phyloP scores from a whole-genome alignment of 2,888 invertebrate genomes.

The Drosophila kanekoi region DNA sequence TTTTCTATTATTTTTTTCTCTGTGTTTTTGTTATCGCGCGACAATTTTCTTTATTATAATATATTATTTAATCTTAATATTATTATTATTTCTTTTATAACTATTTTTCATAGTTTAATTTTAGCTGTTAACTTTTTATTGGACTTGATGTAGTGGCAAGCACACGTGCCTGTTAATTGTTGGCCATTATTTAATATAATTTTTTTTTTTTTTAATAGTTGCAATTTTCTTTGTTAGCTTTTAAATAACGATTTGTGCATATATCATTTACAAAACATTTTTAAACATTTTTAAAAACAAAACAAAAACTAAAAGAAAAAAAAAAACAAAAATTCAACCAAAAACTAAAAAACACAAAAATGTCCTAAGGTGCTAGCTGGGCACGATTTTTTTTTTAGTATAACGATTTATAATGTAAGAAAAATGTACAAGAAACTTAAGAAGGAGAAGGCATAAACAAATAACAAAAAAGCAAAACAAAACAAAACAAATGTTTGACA shows the following conservation, averaged over 20 bases:
- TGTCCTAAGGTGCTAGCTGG: slow-evolving; percentile 47
- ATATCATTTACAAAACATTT: slow-evolving; percentile 26
- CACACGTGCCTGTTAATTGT: slow-evolving; percentile 49
- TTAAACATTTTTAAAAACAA: slow-evolving; percentile 31
- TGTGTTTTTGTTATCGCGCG: slow-evolving; percentile 41
- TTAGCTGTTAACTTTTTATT: slow-evolving; percentile 39
- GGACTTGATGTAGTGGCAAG: slow-evolving; percentile 50
- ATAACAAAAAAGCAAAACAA: slow-evolving; percentile 19
- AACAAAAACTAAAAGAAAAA: not conserved
- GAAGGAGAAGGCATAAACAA: slow-evolving; percentile 13
- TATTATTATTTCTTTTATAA: slow-evolving; percentile 25
- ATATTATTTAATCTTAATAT: slow-evolving; percentile 10
- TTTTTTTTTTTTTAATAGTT: slow-evolving; percentile 50
- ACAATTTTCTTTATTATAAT: slow-evolving; percentile 20
- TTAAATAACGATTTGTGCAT: slow-evolving; percentile 32
- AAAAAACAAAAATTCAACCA: slow-evolving; percentile 1
- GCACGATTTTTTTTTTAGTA: slow-evolving; percentile 38
- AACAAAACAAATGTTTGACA: not conserved
- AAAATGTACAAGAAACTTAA: slow-evolving; percentile 32
- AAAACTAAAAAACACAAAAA: slow-evolving; percentile 25
- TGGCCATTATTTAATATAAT: slow-evolving; percentile 61
- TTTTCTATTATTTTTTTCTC: slow-evolving; percentile 1
- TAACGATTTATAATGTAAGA: slow-evolving; percentile 14
- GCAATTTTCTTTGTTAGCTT: slow-evolving; percentile 56
- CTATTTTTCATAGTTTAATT: slow-evolving; percentile 34